Evolutionary conservation across 2,888 invertebrate genomes (phyloP), one percentile per base, ranked within the genome.

Genomic region (Polydrusus cervinus): DNA sequence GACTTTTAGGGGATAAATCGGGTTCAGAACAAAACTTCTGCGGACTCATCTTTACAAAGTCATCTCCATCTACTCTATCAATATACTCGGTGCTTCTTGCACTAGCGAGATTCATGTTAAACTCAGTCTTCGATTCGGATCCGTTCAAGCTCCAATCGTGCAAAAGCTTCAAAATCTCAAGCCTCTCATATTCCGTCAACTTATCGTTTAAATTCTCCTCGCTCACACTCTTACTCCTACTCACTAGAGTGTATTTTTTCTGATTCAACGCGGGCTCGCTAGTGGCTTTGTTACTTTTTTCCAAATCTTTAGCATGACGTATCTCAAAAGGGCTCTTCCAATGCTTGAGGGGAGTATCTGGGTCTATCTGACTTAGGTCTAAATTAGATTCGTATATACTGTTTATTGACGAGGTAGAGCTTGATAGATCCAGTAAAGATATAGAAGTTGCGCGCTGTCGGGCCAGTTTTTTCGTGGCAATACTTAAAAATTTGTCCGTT

Each of bases 281-380:
- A 13, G 81, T 81, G 11, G 86, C 83, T 71, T 83, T 84, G 79
- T 88, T 85, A 80, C 92, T 89, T 79, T 94, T 94, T 84, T 92
- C 93, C 74, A 94, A 87, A 49, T 92, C 92, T 73, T 92, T 92
- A 10, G 93, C 92, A 18, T 93, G 90, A 71, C 92, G 87, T 66
- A 91, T 91, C 80, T 93, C 92, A 80, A 92, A 92, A 0, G 93
- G 93, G 0, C 92, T 92, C 81, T 90, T 91, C 93, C 93, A 93
- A 62, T 84, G 83, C 64, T 84, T 84, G 14, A 83, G 79, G 5
- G 85, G 83, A 7, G 83, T 82, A 64, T 83, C 83, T 7, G 81
- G 80, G 79, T 86, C 86, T 51, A 86, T 81, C 68, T 84, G 84
- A 74, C 86, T 87, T 45, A 87, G 79, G 81, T 87, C 87, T 64